These are phyloP conservation scores for Otus sunia DNA, from an alignment of 2,113 vertebrate genomes.

Conservation along the genomic window DNA sequence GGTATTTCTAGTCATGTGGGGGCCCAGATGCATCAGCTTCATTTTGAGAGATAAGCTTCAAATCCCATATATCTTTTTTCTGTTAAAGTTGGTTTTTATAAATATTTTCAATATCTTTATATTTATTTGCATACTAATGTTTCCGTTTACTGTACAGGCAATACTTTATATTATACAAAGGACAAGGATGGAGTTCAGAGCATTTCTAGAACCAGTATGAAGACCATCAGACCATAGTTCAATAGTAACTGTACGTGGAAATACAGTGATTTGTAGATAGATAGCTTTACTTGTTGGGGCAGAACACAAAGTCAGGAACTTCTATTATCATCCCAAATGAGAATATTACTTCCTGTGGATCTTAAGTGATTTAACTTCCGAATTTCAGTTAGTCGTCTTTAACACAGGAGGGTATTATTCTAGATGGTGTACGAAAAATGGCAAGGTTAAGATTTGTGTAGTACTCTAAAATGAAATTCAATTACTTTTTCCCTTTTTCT, in stretches of 20 bases:
- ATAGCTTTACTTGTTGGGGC: neutral
- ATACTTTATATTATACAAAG: neutral
- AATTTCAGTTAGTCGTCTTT: neutral
- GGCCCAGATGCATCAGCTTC: neutral
- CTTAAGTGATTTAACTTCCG: neutral
- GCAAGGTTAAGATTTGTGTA: neutral
- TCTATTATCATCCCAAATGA: neutral
- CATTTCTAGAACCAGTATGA: neutral
- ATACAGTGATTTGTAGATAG: neutral
- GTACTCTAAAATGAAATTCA: neutral
- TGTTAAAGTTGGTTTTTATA: neutral
- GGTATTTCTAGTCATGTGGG: neutral
- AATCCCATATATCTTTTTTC: neutral
- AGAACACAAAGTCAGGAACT: slow-evolving; percentile 5
- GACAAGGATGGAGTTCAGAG: neutral
- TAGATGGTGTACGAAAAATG: neutral
- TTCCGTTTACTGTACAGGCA: neutral
- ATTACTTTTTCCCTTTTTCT: neutral
- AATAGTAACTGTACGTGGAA: neutral
- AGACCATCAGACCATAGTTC: neutral
- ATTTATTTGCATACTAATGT: neutral
- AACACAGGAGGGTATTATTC: neutral
- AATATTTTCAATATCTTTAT: neutral
- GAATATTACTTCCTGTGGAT: neutral
- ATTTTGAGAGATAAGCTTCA: neutral